Base-by-base conservation (phyloP, 2,797 vertebrate species). In the Cheirogaleus major region DNA sequence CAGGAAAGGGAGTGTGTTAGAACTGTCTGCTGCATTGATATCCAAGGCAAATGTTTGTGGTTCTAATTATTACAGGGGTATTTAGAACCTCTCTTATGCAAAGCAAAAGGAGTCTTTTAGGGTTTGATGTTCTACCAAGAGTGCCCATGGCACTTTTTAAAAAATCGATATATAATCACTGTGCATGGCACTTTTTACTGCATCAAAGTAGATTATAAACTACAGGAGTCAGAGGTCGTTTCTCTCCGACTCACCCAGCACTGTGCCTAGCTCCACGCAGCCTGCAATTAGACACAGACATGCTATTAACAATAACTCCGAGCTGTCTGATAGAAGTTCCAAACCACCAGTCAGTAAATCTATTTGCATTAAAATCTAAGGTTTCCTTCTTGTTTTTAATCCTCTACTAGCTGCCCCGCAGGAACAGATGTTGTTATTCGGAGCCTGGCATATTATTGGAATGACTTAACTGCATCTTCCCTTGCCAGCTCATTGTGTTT, bases 341-440 rank as follows among this genome's bases (percentile, higher is more conserved):
- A 88, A 69, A 83, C 59, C 13, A 11, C 48, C 61, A 76, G 84
- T 81, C 65, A 23, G 95, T 89, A 89, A 89, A 93, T 70, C 85
- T 50, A 72, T 59, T 59, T 79, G 57, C 78, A 17, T 89, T 96
- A 89, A 95, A 93, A 67, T 75, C 85, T 96, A 89, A 94, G 59
- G 70, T 95, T 97, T 97, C 95, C 84, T 87, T 92, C 83, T 96
- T 91, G 79, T 89, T 92, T 96, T 91, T 20, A 85, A 67, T 93
- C 45, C 78, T 95, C 87, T 52, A 61, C 59, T 75, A 11, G 57
- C 79, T 92, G 80, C 45, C 95, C 92, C 1, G 5, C 52, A 91
- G 83, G 41, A 89, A 67, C 96, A 97, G 94, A 97, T 97, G 96
- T 89, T 95, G 90, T 97, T 96, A 91, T 96, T 96, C 91, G 52